Conservation (phyloP, 2,888 invertebrate genomes). For the Nemoura dubitans region DNA sequence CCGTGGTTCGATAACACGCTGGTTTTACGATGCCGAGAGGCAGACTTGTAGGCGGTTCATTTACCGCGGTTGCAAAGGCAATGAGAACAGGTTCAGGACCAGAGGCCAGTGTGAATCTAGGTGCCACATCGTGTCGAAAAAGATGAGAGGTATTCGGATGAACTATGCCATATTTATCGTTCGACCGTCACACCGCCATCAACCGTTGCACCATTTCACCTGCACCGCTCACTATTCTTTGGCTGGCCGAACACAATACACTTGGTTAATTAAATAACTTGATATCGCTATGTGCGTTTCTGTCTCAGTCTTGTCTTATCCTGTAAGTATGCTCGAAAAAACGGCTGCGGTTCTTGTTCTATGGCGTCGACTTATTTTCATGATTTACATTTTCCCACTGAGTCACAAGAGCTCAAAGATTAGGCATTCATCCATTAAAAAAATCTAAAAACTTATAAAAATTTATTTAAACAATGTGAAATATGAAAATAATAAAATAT, state of each 20-base stretch:
- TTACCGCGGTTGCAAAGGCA: conserved; percentile 64
- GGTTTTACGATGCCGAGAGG: conserved; percentile 62
- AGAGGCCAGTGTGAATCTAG: conserved; percentile 58
- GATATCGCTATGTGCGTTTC: not conserved
- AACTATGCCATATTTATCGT: not conserved
- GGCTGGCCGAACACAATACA: not conserved
- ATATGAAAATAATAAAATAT: too few relatives aligned
- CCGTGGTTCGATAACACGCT: conserved; percentile 61
- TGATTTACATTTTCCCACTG: too few relatives aligned
- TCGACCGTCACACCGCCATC: not conserved
- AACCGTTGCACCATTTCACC: not conserved
- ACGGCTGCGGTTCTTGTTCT: too few relatives aligned
- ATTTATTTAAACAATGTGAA: too few relatives aligned
- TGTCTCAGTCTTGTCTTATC: too few relatives aligned
- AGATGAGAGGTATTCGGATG: conserved; percentile 48
- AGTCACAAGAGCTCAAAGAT: not conserved
- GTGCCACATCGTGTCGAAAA: conserved; percentile 54
- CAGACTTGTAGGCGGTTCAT: conserved; percentile 63
- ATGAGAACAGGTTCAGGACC: conserved; percentile 61
- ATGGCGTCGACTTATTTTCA: too few relatives aligned
- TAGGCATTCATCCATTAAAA: not conserved
- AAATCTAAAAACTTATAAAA: too few relatives aligned
- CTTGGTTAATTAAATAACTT: not conserved
- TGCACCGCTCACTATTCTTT: not conserved
- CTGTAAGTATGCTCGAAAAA: too few relatives aligned